Evolutionary conservation across 2,113 vertebrate genomes (phyloP), one percentile per base, ranked within the genome.

Genomic region (Corythoichthys intestinalis): DNA sequence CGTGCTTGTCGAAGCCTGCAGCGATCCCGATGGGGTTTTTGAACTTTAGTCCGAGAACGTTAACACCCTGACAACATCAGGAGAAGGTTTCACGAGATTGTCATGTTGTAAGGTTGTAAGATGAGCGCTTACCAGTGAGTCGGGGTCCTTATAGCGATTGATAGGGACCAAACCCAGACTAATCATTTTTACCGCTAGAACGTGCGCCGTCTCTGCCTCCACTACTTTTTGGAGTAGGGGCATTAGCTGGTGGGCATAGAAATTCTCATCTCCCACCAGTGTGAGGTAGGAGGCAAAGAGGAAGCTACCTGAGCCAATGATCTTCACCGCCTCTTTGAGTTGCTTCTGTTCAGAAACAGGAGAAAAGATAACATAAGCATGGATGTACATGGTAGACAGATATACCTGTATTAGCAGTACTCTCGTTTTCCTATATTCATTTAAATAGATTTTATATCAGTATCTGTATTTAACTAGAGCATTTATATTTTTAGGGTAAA

Each of bases 1-100:
- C 95, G 0, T 98, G 89, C 82, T 99, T 98, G 85, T 99, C 97
- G 12, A 99, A 99, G 17, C 97, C 97, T 0, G 97, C 97, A 0
- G 97, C 97, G 50, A 99, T 89, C 8, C 97, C 97, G 69, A 98
- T 59, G 0, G 97, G 97, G 80, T 98, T 99, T 84, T 87, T 79
- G 86, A 98, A 99, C 39, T 82, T 93, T 39, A 78, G 88, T 46
- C 97, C 96, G 1, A 98, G 73, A 17, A 94, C 90, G 1, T 73
- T 91, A 41, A 95, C 91, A 54, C 14, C 28, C 15, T 66, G 68
- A 59, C 35, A 72, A 64, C 39, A 20, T 38, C 10, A 11, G 61
- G 17, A 1, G 12, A 38, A 61, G 6, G 15, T 44, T 44, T 44
- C 0, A 15, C n/a, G 47, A 41, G 14, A 47, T 47, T 34, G n/a